Evolutionary conservation across 1,140 invertebrate species (phyloP), one percentile per base, ranked within the genome.

Genomic region (Araneus ventricosus): DNA sequence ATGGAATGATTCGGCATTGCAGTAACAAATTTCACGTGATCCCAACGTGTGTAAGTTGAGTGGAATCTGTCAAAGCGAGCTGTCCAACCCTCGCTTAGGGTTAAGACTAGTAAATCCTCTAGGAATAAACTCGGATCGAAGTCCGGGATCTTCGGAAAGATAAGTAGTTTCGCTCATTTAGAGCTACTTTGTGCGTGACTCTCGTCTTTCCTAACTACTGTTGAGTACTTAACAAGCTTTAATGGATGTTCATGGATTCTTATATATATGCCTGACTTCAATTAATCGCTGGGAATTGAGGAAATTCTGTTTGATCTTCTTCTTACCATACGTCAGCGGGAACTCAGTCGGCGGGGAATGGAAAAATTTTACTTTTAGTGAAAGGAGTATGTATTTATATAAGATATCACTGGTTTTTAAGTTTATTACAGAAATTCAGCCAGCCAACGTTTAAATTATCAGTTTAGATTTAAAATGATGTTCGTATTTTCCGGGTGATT

Each of bases 111-210:
- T 79, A 89, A 89, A 89, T 89, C 67, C 88, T 45, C 41, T 24
- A 57, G n/a, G 39, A 79, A 79, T 67, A 89, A 30, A 57, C 67
- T 24, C 24, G 70, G 67, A 79, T 89, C 61, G 70, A 61, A 34
- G 8, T 39, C 3, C 70, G 20, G 63, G 39, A 89, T 89, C 45
- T 89, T 22, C 45, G 22, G 17, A 57, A 52, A 14, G 67, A 89
- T 89, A 79, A 89, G 88, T 79, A 89, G 88, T 75, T 79, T 70
- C 61, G n/a, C 63, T 70, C 39, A 88, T 39, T 75, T 88, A 41
- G 70, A 89, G n/a, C 67, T 79, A 37, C 59, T 57, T 88, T 79
- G 41, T 52, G 52, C 41, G 41, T 59, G 67, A 89, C 45, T 45
- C 39, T 61, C 59, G 0, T 75, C 70, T 88, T 88, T 52, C 70